Conservation (phyloP, 1,140 invertebrate species). For the Tyrophagus putrescentiae region DNA sequence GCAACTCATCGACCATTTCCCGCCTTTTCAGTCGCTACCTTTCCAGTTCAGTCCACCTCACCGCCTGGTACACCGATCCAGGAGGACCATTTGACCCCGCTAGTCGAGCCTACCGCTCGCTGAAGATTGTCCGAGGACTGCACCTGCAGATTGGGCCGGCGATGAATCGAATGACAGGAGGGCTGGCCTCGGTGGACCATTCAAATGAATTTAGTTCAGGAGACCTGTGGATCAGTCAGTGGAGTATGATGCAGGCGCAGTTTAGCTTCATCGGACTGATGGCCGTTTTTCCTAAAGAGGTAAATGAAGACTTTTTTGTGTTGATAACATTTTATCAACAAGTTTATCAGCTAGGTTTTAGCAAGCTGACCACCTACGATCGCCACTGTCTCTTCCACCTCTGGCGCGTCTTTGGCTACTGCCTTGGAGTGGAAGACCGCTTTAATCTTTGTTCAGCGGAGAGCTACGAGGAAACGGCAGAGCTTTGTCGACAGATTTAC, state of each 20-base stretch:
- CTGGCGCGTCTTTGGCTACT: conserved; percentile 60
- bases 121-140: no score
- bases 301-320: no score
- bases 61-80: no score
- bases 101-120: no score
- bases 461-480: conserved; percentile 33
- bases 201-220: no score
- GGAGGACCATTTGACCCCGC: no score
- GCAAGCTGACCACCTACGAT: conserved; percentile 39
- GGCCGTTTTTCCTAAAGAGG: conserved; percentile 27
- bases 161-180: no score
- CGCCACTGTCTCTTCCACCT: conserved; percentile 60
- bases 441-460: conserved; percentile 43
- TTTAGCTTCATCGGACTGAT: conserved; percentile 31
- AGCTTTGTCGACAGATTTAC: conserved; percentile 33
- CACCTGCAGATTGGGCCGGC: no score
- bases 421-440: conserved; percentile 66
- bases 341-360: conserved; percentile 35
- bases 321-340: neutral
- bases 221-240: conserved; percentile 10
- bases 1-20: no score
- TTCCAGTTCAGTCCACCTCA: no score
- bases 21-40: no score
- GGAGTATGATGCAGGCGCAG: conserved; percentile 18
- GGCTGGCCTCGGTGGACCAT: no score